phyloP scores from a whole-genome alignment of 2,797 vertebrate species.

The Margarornis squamiger region DNA sequence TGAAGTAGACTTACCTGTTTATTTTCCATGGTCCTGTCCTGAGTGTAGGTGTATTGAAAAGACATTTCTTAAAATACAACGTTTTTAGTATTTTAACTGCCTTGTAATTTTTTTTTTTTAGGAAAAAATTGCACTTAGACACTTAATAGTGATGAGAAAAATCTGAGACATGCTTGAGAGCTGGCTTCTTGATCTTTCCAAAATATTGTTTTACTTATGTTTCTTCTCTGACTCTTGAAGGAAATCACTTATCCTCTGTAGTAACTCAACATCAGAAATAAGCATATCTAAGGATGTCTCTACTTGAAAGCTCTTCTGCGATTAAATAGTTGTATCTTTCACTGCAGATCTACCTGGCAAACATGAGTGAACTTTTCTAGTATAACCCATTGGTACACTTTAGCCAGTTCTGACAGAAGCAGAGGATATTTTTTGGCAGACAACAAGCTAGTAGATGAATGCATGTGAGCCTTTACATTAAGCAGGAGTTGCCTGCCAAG shows the following conservation, averaged over 20 bases:
- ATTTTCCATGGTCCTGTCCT: not conserved
- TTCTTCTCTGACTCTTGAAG: not conserved
- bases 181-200: not conserved
- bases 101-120: rapidly evolving
- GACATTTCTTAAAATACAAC: not conserved
- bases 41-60: not conserved
- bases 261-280: not conserved
- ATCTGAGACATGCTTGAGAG: not conserved
- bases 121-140: rapidly evolving
- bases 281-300: not conserved
- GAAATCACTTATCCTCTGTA: not conserved
- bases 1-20: not conserved
- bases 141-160: not conserved
- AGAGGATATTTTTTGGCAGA: not conserved
- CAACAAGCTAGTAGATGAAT: not conserved
- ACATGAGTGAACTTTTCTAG: not conserved
- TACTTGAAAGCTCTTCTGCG: not conserved
- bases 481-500: not conserved
- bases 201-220: not conserved
- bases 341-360: not conserved
- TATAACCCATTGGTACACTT: not conserved
- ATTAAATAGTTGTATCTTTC: not conserved
- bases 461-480: not conserved
- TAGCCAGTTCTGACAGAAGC: not conserved
- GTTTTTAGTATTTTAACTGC: not conserved